Percentiles rank a stretch among this genome's conserved stretches.
Conservation (phyloP, 2,888 invertebrate genomes). For the Graphium colonna region DNA sequence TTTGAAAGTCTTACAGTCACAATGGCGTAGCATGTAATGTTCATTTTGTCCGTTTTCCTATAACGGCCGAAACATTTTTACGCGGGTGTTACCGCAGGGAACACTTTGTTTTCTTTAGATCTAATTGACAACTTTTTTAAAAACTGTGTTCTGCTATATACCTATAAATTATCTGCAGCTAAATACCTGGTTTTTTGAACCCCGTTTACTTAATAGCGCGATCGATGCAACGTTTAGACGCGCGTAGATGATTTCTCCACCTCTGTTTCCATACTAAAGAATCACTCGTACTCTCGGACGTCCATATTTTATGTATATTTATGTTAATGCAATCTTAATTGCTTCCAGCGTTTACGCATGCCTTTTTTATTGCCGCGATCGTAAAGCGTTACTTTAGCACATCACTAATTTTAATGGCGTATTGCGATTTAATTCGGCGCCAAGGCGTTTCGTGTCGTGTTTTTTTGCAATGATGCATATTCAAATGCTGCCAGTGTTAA, state of each 20-base stretch:
- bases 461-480: slow-evolving; percentile 2
- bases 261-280: neutral
- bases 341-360: slow-evolving; percentile 10
- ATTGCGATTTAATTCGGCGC: slow-evolving; percentile 15
- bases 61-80: too few relatives aligned
- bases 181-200: too few relatives aligned
- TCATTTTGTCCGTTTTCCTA: too few relatives aligned
- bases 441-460: slow-evolving; percentile 3
- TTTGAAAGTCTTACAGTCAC: too few relatives aligned
- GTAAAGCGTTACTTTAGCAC: slow-evolving; percentile 18
- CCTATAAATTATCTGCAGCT: too few relatives aligned
- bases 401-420: slow-evolving; percentile 23
- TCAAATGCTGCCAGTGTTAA: neutral
- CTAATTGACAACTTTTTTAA: too few relatives aligned
- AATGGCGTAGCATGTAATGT: too few relatives aligned
- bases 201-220: neutral
- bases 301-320: slow-evolving; percentile 1
- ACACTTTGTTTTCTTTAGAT: too few relatives aligned
- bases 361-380: slow-evolving; percentile 18
- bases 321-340: slow-evolving; percentile 5
- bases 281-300: neutral
- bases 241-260: neutral
- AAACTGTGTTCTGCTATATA: too few relatives aligned
- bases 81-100: too few relatives aligned
- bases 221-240: too few relatives aligned